phyloP scores from a whole-genome alignment of 1,140 invertebrate genomes.

The Pygmarrhopalites habei region DNA sequence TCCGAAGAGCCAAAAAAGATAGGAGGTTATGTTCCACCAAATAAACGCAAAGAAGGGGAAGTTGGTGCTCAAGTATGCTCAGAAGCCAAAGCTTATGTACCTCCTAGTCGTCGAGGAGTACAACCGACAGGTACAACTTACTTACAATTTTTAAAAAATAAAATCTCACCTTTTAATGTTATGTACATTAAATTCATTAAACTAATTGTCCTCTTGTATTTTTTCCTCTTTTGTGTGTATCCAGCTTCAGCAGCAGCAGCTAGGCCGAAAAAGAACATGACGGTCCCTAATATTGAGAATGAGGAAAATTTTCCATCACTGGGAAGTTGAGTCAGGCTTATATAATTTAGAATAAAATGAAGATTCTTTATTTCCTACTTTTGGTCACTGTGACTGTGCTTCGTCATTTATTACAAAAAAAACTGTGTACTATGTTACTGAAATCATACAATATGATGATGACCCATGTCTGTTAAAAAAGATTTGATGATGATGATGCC shows the following conservation, averaged over 20 bases:
- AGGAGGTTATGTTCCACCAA: constrained; percentile 7
- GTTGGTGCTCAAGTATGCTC: neutral
- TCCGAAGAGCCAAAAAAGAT: neutral
- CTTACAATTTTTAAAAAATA: neutral
- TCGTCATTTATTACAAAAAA: too few species aligned
- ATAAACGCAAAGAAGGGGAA: neutral
- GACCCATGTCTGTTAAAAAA: too few species aligned
- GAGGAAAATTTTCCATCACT: constrained; percentile 10
- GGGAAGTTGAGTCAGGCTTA: neutral
- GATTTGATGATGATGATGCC: too few species aligned
- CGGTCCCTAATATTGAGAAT: constrained; percentile 19
- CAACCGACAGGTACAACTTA: too few species aligned
- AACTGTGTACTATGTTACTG: too few species aligned
- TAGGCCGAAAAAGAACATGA: too few species aligned
- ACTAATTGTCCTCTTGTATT: too few species aligned
- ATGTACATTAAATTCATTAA: neutral
- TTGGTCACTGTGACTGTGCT: too few species aligned
- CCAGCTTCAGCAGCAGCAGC: constrained; percentile 10
- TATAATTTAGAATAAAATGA: too few species aligned
- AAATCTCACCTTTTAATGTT: neutral
- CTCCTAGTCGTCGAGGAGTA: constrained; percentile 12
- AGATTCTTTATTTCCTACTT: too few species aligned
- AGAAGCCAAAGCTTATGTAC: constrained; percentile 20
- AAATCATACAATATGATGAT: too few species aligned
- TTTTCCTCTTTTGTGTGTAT: neutral